A percentile compares a stretch with the other conserved stretches of the same genome.
phyloP scores from a whole-genome alignment of 2,113 vertebrate species.

The Tachycineta bicolor region DNA sequence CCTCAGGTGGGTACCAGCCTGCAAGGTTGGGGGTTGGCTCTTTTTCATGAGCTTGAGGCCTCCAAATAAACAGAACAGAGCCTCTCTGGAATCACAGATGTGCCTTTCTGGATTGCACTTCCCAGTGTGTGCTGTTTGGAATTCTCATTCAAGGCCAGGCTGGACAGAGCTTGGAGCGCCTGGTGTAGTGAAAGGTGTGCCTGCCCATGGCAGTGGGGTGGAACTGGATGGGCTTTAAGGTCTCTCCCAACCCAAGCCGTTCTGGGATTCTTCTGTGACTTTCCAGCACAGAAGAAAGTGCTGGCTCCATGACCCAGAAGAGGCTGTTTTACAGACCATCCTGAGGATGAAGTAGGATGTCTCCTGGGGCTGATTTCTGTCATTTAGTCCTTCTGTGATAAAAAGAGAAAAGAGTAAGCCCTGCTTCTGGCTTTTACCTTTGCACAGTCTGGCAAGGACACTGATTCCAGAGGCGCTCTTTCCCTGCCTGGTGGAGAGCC shows the following conservation, averaged over 20 bases:
- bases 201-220: background rate
- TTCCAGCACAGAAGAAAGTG: background rate
- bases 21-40: background rate
- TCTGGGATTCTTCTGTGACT: background rate
- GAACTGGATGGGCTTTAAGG: background rate
- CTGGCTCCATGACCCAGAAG: background rate
- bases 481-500: background rate
- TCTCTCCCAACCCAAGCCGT: background rate
- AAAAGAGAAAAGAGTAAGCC: background rate
- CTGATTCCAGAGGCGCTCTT: background rate
- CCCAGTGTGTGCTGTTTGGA: background rate
- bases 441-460: background rate
- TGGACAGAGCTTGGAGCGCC: background rate
- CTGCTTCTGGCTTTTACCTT: background rate
- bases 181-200: background rate
- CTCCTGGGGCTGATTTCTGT: background rate
- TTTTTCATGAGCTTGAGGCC: background rate
- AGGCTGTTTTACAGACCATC: background rate
- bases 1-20: background rate
- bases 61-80: background rate
- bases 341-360: background rate
- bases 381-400: background rate
- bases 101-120: background rate
- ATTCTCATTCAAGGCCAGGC: background rate
- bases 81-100: background rate